phyloP scores from a whole-genome alignment of 2,888 invertebrate genomes.

The Osmoderma eremita region DNA sequence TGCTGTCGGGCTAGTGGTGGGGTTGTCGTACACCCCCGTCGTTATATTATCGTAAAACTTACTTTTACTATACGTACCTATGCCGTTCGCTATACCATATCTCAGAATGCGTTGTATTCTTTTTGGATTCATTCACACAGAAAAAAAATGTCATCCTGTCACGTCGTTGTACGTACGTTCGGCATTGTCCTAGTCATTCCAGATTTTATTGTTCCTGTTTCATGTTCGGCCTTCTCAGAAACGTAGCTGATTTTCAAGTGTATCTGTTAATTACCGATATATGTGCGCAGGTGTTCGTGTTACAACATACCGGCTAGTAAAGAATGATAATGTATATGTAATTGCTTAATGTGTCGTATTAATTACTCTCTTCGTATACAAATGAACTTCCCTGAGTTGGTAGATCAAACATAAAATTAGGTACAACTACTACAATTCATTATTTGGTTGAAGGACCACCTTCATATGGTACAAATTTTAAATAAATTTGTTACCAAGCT shows the following conservation, averaged over 20 bases:
- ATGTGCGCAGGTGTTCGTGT: not conserved
- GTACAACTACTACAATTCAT: no score
- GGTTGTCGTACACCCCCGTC: constrained; percentile 37
- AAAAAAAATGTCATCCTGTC: constrained; percentile 31
- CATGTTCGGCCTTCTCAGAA: constrained; percentile 14
- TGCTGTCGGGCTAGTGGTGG: constrained; percentile 46
- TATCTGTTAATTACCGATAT: constrained; percentile 2
- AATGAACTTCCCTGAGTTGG: no score
- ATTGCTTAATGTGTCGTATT: no score
- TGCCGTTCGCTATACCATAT: constrained; percentile 30
- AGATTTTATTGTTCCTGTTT: constrained; percentile 22
- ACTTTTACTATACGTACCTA: constrained; percentile 33
- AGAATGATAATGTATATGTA: no score
- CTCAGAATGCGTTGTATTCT: constrained; percentile 30
- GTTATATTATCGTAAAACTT: constrained; percentile 38
- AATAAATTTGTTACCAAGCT: no score
- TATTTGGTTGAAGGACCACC: no score
- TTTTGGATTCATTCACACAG: constrained; percentile 22
- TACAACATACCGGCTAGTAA: not conserved
- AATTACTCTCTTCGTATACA: no score
- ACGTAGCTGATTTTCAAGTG: not conserved
- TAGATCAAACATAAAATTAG: no score
- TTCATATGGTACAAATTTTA: no score
- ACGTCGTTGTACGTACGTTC: constrained; percentile 19
- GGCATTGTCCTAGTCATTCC: constrained; percentile 23